Evolutionary conservation across 2,888 invertebrate species (phyloP).

Genomic region (Pterostichus niger): DNA sequence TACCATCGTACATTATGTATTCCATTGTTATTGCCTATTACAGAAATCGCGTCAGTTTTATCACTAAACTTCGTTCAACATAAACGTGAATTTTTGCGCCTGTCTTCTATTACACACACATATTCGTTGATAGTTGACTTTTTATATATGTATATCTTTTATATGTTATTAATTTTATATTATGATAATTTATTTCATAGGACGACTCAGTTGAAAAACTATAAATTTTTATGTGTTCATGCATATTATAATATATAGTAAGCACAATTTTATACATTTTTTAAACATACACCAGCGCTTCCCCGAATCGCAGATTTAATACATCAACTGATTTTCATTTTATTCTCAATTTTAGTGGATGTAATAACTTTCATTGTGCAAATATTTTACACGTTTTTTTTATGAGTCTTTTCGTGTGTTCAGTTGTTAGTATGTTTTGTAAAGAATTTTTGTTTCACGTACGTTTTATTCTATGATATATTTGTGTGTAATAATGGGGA

Average conservation of each 20-base stretch:
- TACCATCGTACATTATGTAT: constrained; percentile 54
- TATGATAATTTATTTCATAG: constrained; percentile 58
- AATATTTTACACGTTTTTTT: constrained; percentile 40
- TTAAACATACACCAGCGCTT: constrained; percentile 58
- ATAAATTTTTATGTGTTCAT: constrained; percentile 63
- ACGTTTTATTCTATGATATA: constrained; percentile 44
- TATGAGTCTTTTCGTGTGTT: constrained; percentile 17
- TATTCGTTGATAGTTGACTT: constrained; percentile 60
- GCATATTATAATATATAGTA: constrained; percentile 45
- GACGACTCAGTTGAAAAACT: constrained; percentile 61
- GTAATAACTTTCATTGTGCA: constrained; percentile 9
- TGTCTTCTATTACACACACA: constrained; percentile 62
- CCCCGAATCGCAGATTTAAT: constrained; percentile 32
- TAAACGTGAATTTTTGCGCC: constrained; percentile 3
- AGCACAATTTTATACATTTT: constrained; percentile 62
- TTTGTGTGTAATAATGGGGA: constrained; percentile 60
- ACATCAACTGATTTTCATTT: constrained; percentile 1
- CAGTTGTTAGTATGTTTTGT: constrained; percentile 11
- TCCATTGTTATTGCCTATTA: constrained; percentile 62
- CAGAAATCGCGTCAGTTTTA: constrained; percentile 55
- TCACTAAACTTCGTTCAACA: constrained; percentile 52
- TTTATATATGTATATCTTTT: constrained; percentile 59
- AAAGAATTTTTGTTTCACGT: constrained; percentile 28
- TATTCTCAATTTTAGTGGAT: constrained; percentile 15
- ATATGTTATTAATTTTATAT: constrained; percentile 62